Conservation (phyloP, 2,888 invertebrate genomes). For the Amphipyra berbera region DNA sequence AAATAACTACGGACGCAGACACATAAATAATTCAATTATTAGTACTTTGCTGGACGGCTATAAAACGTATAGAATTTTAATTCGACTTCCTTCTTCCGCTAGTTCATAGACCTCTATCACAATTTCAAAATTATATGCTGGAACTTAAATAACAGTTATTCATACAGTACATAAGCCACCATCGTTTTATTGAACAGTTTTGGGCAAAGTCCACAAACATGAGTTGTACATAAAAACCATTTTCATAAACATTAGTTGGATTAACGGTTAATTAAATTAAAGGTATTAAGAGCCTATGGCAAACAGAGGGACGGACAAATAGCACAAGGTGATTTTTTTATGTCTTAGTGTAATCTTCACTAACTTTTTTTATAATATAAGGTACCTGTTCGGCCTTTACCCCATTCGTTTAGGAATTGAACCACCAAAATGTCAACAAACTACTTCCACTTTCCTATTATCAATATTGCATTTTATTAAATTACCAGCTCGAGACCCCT, state of each 20-base stretch:
- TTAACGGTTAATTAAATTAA: conserved; percentile 50
- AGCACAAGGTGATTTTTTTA: conserved; percentile 29
- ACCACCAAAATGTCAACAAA: too few species aligned
- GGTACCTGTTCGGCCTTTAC: too few species aligned
- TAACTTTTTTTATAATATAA: neutral
- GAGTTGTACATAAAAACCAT: conserved; percentile 1
- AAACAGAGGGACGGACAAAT: conserved; percentile 16
- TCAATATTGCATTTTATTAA: too few species aligned
- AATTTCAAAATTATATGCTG: conserved; percentile 48
- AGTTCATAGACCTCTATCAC: conserved; percentile 58
- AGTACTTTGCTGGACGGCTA: conserved; percentile 40
- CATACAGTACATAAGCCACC: neutral
- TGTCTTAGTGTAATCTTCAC: neutral
- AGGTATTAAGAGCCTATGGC: conserved; percentile 42
- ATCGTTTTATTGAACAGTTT: neutral
- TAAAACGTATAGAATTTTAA: conserved; percentile 56
- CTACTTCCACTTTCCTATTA: too few species aligned
- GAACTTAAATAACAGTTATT: conserved; percentile 32
- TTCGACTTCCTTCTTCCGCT: conserved; percentile 61
- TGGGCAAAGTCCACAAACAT: conserved; percentile 18
- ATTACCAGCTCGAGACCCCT: too few species aligned
- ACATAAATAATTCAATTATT: conserved; percentile 60
- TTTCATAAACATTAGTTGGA: conserved; percentile 27
- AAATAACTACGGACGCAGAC: conserved; percentile 49
- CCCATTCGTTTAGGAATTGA: too few species aligned